These are phyloP conservation scores for Anisognathus igniventris DNA, from an alignment of 2,797 vertebrate species.

Conservation along the genomic window DNA sequence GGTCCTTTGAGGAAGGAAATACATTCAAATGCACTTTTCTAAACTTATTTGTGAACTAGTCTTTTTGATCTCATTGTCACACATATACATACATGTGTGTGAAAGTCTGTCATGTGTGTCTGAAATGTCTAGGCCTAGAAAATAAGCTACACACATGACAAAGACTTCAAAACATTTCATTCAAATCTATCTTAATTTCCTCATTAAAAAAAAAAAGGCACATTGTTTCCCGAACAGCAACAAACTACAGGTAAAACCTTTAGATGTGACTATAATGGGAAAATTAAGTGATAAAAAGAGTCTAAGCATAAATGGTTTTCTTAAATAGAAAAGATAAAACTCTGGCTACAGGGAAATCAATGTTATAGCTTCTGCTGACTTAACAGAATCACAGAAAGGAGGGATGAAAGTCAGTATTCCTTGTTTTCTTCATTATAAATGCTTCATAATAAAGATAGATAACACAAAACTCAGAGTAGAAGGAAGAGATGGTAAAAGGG, in stretches of 20 bases:
- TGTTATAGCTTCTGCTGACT: neutral
- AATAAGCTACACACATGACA: neutral
- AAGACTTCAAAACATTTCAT: neutral
- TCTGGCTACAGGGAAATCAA: neutral
- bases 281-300: neutral
- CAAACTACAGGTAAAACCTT: neutral
- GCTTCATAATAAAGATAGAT: neutral
- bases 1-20: neutral
- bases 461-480: neutral
- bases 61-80: neutral
- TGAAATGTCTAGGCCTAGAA: neutral
- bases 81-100: neutral
- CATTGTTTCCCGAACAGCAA: neutral
- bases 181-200: neutral
- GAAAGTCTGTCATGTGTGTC: neutral
- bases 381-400: neutral
- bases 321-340: neutral
- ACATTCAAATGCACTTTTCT: neutral
- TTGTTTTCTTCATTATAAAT: neutral
- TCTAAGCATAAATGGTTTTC: neutral
- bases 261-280: neutral
- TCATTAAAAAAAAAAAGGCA: neutral
- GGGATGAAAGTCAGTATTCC: neutral
- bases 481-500: neutral
- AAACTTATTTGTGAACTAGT: neutral